Evolutionary conservation across 2,797 vertebrate genomes (phyloP).

Genomic region (Zalophus californianus): DNA sequence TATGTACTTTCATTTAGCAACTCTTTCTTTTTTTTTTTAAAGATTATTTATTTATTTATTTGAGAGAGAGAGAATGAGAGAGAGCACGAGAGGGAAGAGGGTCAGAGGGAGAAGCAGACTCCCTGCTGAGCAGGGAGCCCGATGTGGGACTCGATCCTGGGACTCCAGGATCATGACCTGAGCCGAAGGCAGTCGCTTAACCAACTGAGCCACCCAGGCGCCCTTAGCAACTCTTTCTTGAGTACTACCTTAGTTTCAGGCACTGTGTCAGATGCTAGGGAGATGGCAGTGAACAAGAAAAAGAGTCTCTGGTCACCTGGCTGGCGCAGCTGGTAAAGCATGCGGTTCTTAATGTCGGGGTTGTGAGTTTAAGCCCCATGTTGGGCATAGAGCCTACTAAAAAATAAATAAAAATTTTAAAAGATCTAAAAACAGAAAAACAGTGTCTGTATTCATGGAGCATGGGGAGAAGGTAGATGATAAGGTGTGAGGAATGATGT

Average conservation of each 20-base stretch:
- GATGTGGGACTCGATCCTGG: no score
- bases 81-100: no score
- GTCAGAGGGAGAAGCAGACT: no score
- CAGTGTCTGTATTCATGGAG: background rate
- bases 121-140: no score
- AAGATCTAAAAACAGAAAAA: background rate
- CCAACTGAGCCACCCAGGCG: no score
- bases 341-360: background rate
- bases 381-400: background rate
- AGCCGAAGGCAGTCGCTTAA: no score
- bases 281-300: background rate
- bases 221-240: background rate
- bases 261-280: background rate
- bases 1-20: background rate
- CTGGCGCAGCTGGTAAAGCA: background rate
- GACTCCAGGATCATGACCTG: no score
- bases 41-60: no score
- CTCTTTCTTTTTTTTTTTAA: no score
- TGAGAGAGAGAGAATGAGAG: no score
- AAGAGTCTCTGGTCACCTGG: background rate
- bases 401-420: background rate
- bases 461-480: background rate
- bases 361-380: background rate
- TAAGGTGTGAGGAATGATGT: background rate
- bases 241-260: background rate